These are phyloP conservation scores for Hemichromis elongatus DNA, from an alignment of 2,113 vertebrate genomes.

Conservation along the genomic window DNA sequence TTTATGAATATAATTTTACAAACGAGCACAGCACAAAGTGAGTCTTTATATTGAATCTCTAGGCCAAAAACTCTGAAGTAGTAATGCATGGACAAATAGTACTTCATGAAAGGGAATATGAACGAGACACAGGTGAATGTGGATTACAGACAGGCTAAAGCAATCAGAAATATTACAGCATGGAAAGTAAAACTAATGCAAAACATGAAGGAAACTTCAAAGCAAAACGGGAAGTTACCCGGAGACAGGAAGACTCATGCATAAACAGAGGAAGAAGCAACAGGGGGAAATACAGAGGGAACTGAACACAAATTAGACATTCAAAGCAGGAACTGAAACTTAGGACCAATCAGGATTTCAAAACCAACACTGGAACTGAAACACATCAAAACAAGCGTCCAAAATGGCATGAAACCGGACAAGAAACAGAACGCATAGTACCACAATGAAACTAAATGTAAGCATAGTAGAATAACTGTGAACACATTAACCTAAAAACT, in stretches of 20 bases:
- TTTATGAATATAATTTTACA: no score
- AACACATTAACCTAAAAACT: no score
- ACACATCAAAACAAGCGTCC: background rate
- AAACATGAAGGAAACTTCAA: background rate
- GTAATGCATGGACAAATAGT: no score
- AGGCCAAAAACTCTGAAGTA: no score
- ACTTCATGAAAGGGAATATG: no score
- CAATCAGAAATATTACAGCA: background rate
- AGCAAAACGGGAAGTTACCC: background rate
- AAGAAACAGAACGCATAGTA: background rate
- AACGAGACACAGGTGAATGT: fast-evolving
- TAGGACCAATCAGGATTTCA: background rate
- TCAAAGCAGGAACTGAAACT: background rate
- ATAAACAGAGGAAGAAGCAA: background rate
- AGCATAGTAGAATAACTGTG: background rate
- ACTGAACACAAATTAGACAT: background rate
- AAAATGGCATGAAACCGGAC: background rate
- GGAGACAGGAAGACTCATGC: background rate
- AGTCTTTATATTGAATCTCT: no score
- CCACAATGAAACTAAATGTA: fast-evolving
- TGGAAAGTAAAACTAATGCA: background rate
- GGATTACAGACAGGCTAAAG: no score
- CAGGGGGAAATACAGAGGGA: background rate
- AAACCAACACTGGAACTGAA: background rate
- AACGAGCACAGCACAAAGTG: no score